Percentiles rank a stretch among this genome's conserved stretches.
These are phyloP conservation scores for Euzophera pinguis DNA, from an alignment of 2,888 invertebrate genomes.

Conservation along the genomic window DNA sequence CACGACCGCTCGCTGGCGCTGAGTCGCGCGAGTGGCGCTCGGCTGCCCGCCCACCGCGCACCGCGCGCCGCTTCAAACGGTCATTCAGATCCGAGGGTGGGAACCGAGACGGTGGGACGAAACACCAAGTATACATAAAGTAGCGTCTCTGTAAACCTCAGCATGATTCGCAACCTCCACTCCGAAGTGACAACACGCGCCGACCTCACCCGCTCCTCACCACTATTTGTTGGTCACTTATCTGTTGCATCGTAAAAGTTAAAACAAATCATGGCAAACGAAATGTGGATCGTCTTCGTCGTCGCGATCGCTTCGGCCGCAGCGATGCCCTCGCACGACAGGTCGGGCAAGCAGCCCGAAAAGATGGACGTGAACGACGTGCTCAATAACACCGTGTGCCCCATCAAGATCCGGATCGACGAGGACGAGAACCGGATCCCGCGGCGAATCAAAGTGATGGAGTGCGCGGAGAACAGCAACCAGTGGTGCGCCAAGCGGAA, in stretches of 20 bases:
- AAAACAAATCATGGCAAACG: neutral
- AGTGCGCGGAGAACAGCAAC: slow-evolving; percentile 51
- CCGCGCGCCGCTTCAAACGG: neutral
- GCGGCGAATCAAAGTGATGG: slow-evolving; percentile 58
- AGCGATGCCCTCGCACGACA: slow-evolving; percentile 21
- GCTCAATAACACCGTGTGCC: slow-evolving; percentile 60
- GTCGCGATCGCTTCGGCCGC: slow-evolving; percentile 14
- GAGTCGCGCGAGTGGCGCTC: neutral
- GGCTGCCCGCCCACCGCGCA: neutral
- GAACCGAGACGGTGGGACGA: neutral
- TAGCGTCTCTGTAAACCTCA: neutral
- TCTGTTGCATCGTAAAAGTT: neutral
- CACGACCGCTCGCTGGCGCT: slow-evolving; percentile 9
- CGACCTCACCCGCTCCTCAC: neutral
- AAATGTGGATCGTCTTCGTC: neutral
- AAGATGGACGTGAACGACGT: slow-evolving; percentile 45
- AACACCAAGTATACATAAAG: neutral
- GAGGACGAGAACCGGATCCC: slow-evolving; percentile 52
- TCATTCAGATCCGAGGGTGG: too few relatives aligned
- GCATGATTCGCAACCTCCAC: slow-evolving; percentile 7
- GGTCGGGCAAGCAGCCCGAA: slow-evolving; percentile 25
- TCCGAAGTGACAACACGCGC: slow-evolving; percentile 1
- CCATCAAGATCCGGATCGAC: slow-evolving; percentile 51
- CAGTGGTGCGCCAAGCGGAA: slow-evolving; percentile 46
- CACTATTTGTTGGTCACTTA: neutral